These are phyloP conservation scores for Torymus tubicola DNA, from an alignment of 2,888 invertebrate species.

Conservation along the genomic window DNA sequence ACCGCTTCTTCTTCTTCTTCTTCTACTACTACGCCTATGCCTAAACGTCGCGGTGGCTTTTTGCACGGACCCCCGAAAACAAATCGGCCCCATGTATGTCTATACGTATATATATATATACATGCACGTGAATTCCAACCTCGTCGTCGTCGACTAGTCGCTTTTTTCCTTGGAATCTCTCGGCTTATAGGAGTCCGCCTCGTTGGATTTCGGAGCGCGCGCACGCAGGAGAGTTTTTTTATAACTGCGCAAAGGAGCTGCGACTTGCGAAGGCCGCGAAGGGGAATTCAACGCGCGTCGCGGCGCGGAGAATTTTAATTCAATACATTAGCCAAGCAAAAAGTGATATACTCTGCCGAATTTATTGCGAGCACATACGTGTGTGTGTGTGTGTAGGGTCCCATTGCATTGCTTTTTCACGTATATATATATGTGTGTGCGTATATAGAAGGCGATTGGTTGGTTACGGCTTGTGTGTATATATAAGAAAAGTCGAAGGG, in stretches of 20 bases:
- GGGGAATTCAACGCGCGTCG: conserved; percentile 43
- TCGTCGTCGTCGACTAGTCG: too few species aligned
- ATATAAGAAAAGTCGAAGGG: too few species aligned
- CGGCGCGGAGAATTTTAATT: conserved; percentile 58
- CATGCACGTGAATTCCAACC: too few species aligned
- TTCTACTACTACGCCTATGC: not conserved
- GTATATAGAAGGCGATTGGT: not conserved
- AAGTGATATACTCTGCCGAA: conserved; percentile 48
- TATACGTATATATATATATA: too few species aligned
- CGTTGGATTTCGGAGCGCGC: too few species aligned
- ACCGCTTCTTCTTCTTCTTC: not conserved
- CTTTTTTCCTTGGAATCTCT: too few species aligned
- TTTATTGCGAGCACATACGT: conserved; percentile 37
- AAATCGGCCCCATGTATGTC: conserved; percentile 42
- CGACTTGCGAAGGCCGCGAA: too few species aligned
- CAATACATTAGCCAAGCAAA: conserved; percentile 56
- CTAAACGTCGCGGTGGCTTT: not conserved
- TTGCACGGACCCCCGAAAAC: conserved; percentile 31
- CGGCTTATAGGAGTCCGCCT: too few species aligned
- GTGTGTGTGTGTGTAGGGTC: not conserved
- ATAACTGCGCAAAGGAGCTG: too few species aligned
- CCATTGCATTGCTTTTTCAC: conserved; percentile 13
- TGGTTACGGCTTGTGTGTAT: too few species aligned
- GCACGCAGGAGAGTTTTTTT: too few species aligned
- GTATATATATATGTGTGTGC: not conserved